Evolutionary conservation across 2,113 vertebrate genomes (phyloP), one percentile per base, ranked within the genome.

Genomic region (Mobula hypostoma): DNA sequence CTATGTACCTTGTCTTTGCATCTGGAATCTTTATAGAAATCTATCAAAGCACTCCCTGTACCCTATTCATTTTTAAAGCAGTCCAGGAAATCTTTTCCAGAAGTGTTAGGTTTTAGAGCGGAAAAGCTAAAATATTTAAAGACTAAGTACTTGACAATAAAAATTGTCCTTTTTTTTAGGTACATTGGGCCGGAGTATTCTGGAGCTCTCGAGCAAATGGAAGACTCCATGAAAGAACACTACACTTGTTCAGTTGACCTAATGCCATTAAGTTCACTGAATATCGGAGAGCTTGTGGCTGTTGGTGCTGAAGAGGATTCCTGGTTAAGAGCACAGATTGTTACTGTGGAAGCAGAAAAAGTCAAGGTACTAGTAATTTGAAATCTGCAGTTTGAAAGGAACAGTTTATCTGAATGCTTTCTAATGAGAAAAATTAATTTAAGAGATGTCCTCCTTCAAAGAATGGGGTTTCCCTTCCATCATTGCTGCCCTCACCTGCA

Each of bases 131-230:
- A 90, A 66, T 15, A 90, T 17, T 90, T 90, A 15, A 32, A 32
- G 14, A 63, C 61, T 63, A 90, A 90, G 32, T 66, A 68, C 56
- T 5, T 79, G 32, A 79, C 2, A 79, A 79, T 36, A 66, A 15
- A 68, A 32, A 12, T 80, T 48, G 66, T 17, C 94, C 15, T 74
- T 17, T 88, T 83, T 88, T 83, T 76, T 94, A 99, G 98, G 95
- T 99, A 98, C 95, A 97, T 99, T n/a, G 98, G 98, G 2, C 96
- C 97, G 95, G 97, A 96, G 94, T 99, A 98, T 95, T 99, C 98
- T 56, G 95, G 95, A 0, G 97, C 98, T 58, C 98, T 98, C 95
- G 98, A 99, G 32, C 95, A 96, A 94, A 98, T 99, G 98, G 98
- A 99, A 95, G 97, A 98, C 68, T 95, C 96, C 70, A 98, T 99